phyloP scores from a whole-genome alignment of 2,113 vertebrate species.

The Alouatta palliata region DNA sequence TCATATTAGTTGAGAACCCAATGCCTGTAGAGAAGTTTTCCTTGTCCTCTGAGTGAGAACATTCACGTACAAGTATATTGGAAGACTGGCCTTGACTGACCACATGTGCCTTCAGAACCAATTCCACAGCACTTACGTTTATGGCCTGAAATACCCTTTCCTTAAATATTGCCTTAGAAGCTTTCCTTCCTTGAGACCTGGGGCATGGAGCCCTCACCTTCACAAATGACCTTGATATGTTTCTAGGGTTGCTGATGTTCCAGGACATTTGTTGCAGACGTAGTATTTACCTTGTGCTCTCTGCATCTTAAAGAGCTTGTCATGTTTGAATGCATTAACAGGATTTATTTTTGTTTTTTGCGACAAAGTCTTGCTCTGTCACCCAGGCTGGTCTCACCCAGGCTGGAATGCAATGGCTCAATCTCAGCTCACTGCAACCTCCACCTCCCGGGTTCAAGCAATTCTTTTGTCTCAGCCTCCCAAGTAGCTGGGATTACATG shows the following conservation, averaged over 20 bases:
- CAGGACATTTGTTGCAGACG: not conserved
- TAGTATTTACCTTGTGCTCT: not conserved
- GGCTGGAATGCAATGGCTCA: no score
- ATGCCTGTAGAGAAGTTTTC: not conserved
- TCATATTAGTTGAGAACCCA: not conserved
- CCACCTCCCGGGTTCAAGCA: no score
- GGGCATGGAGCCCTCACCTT: not conserved
- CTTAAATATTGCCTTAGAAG: not conserved
- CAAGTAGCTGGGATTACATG: no score
- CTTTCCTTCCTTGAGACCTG: not conserved
- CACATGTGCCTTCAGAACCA: not conserved
- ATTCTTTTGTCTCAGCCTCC: no score
- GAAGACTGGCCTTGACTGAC: not conserved
- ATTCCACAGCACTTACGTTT: not conserved
- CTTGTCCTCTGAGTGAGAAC: not conserved
- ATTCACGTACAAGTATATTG: not conserved
- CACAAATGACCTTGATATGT: not conserved
- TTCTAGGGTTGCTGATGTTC: not conserved
- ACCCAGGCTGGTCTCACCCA: no score
- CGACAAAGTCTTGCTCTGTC: no score
- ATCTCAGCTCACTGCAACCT: no score
- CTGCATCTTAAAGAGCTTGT: not conserved
- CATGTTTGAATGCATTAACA: not conserved
- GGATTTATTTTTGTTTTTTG: not conserved
- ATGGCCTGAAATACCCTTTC: not conserved